Evolutionary conservation across 2,797 vertebrate genomes (phyloP).

Genomic region (Myoxocephalus aenaeus): DNA sequence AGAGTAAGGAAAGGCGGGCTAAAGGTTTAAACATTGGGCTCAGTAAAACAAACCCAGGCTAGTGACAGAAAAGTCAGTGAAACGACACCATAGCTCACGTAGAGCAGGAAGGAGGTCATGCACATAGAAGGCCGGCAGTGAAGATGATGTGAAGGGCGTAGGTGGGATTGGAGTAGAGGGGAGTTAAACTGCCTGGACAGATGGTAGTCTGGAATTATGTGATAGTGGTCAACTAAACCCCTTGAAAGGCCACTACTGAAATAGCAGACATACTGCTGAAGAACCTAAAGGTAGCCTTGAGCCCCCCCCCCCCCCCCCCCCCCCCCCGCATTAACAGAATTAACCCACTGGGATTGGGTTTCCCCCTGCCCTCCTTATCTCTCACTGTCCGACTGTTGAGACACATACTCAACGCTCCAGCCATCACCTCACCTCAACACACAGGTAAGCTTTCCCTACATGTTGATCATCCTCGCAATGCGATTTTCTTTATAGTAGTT

Average conservation of each 20-base stretch:
- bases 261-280: slow-evolving; percentile 33
- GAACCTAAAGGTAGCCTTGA: slow-evolving; percentile 23
- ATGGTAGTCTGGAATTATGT: slow-evolving; percentile 68
- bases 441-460: slow-evolving; percentile 54
- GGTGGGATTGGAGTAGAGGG: slow-evolving; percentile 42
- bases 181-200: slow-evolving; percentile 61
- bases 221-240: slow-evolving; percentile 66
- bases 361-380: slow-evolving; percentile 69
- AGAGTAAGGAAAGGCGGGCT: neutral
- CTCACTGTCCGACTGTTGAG: slow-evolving; percentile 41
- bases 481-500: neutral
- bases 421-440: slow-evolving; percentile 41
- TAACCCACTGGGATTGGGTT: slow-evolving; percentile 77
- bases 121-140: neutral
- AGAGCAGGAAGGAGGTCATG: slow-evolving; percentile 30
- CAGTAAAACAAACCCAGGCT: slow-evolving; percentile 19
- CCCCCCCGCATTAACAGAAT: slow-evolving; percentile 81
- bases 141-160: slow-evolving; percentile 37
- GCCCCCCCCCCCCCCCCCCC: neutral
- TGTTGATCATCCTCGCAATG: neutral
- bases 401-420: slow-evolving; percentile 42
- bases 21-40: neutral
- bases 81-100: neutral
- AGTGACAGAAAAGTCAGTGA: slow-evolving; percentile 9
- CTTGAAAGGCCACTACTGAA: slow-evolving; percentile 59